phyloP scores from a whole-genome alignment of 2,113 vertebrate species.

The Chaetodon auriga region DNA sequence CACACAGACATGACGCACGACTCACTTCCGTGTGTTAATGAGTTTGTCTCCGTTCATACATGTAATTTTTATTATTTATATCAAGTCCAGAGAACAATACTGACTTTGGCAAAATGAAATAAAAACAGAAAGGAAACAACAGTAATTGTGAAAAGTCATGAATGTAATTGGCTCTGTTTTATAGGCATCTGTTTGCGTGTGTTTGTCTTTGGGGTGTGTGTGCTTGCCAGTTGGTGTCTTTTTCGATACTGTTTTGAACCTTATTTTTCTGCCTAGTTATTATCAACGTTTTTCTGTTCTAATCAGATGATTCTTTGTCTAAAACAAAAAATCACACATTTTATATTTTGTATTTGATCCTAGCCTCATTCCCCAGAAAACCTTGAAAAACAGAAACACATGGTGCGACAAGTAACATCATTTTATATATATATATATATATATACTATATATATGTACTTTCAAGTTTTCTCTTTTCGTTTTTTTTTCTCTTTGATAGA shows the following conservation, averaged over 20 bases:
- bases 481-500: constrained; percentile 32
- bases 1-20: constrained; percentile 32
- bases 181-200: constrained; percentile 59
- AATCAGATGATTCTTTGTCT: constrained; percentile 49
- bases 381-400: constrained; percentile 77
- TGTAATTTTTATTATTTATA: constrained; percentile 81
- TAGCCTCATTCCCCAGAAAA: constrained; percentile 71
- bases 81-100: constrained; percentile 82
- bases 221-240: constrained; percentile 53
- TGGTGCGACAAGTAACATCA: constrained; percentile 78
- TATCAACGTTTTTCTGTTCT: constrained; percentile 42
- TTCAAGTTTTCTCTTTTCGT: constrained; percentile 58
- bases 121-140: constrained; percentile 72
- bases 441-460: constrained; percentile 69
- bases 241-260: constrained; percentile 22
- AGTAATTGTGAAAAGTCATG: constrained; percentile 64
- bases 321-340: constrained; percentile 66
- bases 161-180: constrained; percentile 58
- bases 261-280: constrained; percentile 38
- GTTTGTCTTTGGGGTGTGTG: constrained; percentile 34
- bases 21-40: constrained; percentile 21
- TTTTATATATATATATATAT: constrained; percentile 52
- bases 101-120: constrained; percentile 81
- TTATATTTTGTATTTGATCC: constrained; percentile 56
- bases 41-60: constrained; percentile 67